Evolutionary conservation across 2,113 vertebrate genomes (phyloP).

Genomic region (Centropristis striata): DNA sequence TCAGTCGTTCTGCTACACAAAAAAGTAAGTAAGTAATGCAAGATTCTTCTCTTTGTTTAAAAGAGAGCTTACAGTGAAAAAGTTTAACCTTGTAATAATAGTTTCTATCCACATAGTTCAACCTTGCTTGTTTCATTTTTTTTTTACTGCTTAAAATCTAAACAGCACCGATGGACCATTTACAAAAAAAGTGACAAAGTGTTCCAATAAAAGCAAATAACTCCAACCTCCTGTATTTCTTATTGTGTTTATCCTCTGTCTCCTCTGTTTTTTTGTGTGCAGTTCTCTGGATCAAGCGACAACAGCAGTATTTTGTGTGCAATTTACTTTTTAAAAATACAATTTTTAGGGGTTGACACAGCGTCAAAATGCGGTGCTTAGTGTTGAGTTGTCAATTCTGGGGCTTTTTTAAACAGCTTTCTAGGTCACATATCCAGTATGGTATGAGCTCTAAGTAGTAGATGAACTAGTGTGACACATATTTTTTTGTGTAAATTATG

Average conservation of each 20-base stretch:
- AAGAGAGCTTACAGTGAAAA: not conserved
- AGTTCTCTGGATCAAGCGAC: conserved; percentile 33
- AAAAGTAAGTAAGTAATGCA: conserved; percentile 20
- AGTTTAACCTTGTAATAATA: not conserved
- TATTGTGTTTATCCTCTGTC: conserved; percentile 48
- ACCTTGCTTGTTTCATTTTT: not conserved
- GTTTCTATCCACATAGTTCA: conserved; percentile 13
- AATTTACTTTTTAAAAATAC: conserved; percentile 4
- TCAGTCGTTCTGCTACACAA: conserved; percentile 9
- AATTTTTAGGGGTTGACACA: not conserved
- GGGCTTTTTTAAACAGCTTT: conserved; percentile 3
- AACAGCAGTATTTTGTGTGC: not conserved
- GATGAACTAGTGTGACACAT: conserved; percentile 14
- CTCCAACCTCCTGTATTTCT: conserved; percentile 9
- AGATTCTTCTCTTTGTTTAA: conserved; percentile 6
- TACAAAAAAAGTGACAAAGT: conserved; percentile 37
- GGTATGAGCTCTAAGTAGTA: not conserved
- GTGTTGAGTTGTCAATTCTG: conserved; percentile 22
- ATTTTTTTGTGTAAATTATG: not conserved
- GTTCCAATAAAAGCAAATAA: conserved; percentile 35
- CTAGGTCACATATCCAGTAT: conserved; percentile 1
- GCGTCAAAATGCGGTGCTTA: not conserved
- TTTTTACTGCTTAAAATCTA: not conserved
- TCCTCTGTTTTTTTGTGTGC: conserved; percentile 64
- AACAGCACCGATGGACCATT: conserved; percentile 70